Evolutionary conservation across 53 echinoderm and acorn worm genomes (phyloP), one percentile per base, ranked within the genome.

Genomic region (Paracentrotus lividus): DNA sequence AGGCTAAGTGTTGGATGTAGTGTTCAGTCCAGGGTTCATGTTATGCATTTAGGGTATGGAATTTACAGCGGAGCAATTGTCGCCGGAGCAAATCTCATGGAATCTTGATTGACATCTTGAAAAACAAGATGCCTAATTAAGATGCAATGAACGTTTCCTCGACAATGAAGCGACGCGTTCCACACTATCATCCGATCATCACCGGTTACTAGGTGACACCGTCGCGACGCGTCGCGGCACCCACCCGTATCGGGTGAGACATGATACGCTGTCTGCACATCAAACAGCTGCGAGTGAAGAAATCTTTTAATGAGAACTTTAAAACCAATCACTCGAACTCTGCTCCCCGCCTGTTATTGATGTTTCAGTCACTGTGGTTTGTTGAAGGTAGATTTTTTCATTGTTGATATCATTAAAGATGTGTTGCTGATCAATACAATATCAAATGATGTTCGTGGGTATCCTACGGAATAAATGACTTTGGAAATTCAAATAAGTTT

Each of bases 151-250:
- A 47, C 72, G 20, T 72, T 24, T 78, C 14, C 57, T 47, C 81
- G 26, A 0, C 1, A 81, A 24, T 47, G 21, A 26, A 4, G 10
- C 26, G 2, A n/a, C 26, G 40, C 40, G 72, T 72, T 40, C 40
- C 4, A 38, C 14, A 20, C 5, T 40, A 72, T 72, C 40, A 72
- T 21, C 27, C n/a, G 44, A 27, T 81, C 81, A 26, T 81, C 81
- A 26, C n/a, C 81, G 77, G 24, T 81, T 81, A 81, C 81, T 81
- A 27, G 47, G 27, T 81, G 81, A 81, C 81, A 81, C 47, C 47
- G 47, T 26, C 81, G 2, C 47, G 47, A 9, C 49, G n/a, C 47
- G 47, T 26, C 81, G 2, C 47, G 47, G 26, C 49, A 45, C 26
- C 81, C 27, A n/a, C 38, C 47, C 1, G 14, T 81, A 47, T 47